phyloP scores from a whole-genome alignment of 1,140 invertebrate genomes.

The Latrodectus geometricus region DNA sequence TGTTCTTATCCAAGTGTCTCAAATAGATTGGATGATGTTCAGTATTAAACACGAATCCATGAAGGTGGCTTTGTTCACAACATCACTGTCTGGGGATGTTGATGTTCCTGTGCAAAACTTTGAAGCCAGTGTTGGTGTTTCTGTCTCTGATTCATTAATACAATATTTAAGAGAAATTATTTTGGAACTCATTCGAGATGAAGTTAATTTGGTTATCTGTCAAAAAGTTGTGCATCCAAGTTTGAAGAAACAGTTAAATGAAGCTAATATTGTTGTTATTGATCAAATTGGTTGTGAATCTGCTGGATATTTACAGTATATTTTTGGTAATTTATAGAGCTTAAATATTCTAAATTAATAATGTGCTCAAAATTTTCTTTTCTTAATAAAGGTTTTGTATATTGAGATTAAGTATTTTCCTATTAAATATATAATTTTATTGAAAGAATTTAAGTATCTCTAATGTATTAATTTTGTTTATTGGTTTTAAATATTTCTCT shows the following conservation, averaged over 20 bases:
- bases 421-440: neutral
- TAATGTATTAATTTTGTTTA: neutral
- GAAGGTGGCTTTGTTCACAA: constrained; percentile 21
- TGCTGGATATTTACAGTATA: constrained; percentile 18
- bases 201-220: constrained; percentile 33
- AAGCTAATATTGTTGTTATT: constrained; percentile 16
- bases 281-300: constrained; percentile 33
- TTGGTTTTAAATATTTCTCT: neutral
- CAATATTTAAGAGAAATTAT: neutral
- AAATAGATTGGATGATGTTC: neutral
- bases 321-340: constrained; percentile 34
- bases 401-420: neutral
- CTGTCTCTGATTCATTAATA: neutral
- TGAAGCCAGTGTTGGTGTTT: neutral
- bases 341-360: neutral
- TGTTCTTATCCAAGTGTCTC: constrained; percentile 2
- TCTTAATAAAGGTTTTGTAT: neutral
- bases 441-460: neutral
- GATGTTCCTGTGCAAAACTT: constrained; percentile 10
- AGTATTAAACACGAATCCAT: neutral
- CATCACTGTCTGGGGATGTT: constrained; percentile 37
- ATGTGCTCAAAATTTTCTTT: neutral
- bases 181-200: constrained; percentile 5
- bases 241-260: constrained; percentile 26
- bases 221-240: constrained; percentile 60